A percentile compares a stretch with the other conserved stretches of the same genome.
These are phyloP conservation scores for Sebastes melanostomus DNA, from an alignment of 2,797 vertebrate genomes.

Conservation along the genomic window DNA sequence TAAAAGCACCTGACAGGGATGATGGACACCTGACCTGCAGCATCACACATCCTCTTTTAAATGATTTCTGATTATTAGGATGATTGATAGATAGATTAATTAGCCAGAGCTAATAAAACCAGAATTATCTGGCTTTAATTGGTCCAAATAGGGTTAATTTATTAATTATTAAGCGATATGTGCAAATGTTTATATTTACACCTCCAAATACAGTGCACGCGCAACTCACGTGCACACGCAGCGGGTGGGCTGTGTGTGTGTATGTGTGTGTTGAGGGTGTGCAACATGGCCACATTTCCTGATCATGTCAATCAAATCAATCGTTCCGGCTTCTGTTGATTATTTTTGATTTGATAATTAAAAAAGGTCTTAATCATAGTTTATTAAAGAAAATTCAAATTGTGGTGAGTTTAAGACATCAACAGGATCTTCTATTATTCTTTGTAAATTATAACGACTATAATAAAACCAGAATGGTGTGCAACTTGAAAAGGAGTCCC, in stretches of 20 bases:
- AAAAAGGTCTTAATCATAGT: neutral
- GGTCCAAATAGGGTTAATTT: constrained; percentile 15
- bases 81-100: constrained; percentile 29
- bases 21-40: neutral
- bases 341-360: constrained; percentile 26
- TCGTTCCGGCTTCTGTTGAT: neutral
- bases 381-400: neutral
- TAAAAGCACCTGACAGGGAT: neutral
- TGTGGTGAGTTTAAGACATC: neutral
- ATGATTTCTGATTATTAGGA: neutral
- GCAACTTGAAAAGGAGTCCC: constrained; percentile 28
- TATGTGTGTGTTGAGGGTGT: neutral
- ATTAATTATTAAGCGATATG: constrained; percentile 32
- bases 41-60: neutral
- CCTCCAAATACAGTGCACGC: constrained; percentile 6
- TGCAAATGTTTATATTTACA: constrained; percentile 51
- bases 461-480: constrained; percentile 19
- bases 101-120: constrained; percentile 17
- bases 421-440: constrained; percentile 3
- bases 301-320: constrained; percentile 11
- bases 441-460: neutral
- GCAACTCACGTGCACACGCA: constrained; percentile 30
- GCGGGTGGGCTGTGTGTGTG: constrained; percentile 24
- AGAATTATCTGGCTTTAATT: constrained; percentile 36
- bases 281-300: constrained; percentile 10